phyloP scores from a whole-genome alignment of 2,888 invertebrate species.

The Lucinisca nassula region DNA sequence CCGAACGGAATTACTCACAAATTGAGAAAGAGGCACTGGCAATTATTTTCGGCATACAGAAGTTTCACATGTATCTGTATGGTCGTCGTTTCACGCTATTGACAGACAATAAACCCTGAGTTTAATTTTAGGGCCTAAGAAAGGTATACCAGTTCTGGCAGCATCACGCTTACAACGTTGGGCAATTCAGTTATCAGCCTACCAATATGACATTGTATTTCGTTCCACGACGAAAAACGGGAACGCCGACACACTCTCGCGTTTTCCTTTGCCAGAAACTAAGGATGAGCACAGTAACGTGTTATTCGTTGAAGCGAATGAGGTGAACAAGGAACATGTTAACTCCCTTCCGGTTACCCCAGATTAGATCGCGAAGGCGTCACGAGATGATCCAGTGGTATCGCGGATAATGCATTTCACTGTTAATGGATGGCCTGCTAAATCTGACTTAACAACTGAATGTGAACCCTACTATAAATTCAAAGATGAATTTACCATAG shows the following conservation, averaged over 20 bases:
- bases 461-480: slow-evolving; percentile 1
- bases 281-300: background rate
- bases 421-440: slow-evolving; percentile 1
- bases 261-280: slow-evolving; percentile 51
- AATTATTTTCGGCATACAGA: slow-evolving; percentile 81
- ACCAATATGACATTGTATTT: slow-evolving; percentile 53
- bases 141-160: slow-evolving; percentile 78
- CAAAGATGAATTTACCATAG: slow-evolving; percentile 15
- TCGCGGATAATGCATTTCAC: slow-evolving; percentile 15
- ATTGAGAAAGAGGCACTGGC: slow-evolving; percentile 86
- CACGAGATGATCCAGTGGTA: slow-evolving; percentile 2
- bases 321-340: background rate
- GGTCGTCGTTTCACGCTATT: slow-evolving; percentile 9
- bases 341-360: background rate
- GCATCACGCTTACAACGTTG: slow-evolving; percentile 84
- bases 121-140: slow-evolving; percentile 57
- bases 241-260: slow-evolving; percentile 81
- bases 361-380: background rate
- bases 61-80: slow-evolving; percentile 67
- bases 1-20: slow-evolving; percentile 81
- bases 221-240: slow-evolving; percentile 61
- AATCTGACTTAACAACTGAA: background rate
- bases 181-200: slow-evolving; percentile 70
- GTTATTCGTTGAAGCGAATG: slow-evolving; percentile 16
- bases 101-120: slow-evolving; percentile 65